phyloP scores from a whole-genome alignment of 1,140 invertebrate species.

The Homalodisca vitripennis region DNA sequence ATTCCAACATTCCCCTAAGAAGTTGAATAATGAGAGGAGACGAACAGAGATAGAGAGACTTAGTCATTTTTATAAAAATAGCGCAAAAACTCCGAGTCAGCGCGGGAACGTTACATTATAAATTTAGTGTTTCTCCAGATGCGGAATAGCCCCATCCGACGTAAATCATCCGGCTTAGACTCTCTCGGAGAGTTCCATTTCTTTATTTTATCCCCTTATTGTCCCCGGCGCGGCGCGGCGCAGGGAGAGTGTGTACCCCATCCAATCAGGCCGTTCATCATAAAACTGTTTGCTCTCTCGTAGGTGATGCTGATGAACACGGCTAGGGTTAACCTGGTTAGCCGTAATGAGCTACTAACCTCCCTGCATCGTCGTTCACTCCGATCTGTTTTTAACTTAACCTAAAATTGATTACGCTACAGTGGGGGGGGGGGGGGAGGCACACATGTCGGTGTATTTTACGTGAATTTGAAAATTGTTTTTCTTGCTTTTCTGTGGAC shows the following conservation, averaged over 20 bases:
- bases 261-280: neutral
- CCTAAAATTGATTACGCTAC: too few relatives aligned
- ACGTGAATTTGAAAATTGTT: too few relatives aligned
- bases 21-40: too few relatives aligned
- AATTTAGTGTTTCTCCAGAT: constrained; percentile 13
- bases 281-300: neutral
- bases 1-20: too few relatives aligned
- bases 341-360: neutral
- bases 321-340: neutral
- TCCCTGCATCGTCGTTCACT: too few relatives aligned
- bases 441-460: too few relatives aligned
- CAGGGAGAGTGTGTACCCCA: neutral
- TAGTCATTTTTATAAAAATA: neutral
- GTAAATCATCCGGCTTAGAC: constrained; percentile 19
- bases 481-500: too few relatives aligned
- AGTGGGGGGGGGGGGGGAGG: too few relatives aligned
- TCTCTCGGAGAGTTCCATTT: neutral
- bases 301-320: neutral
- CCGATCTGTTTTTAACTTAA: too few relatives aligned
- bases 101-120: constrained; percentile 14
- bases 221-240: too few relatives aligned
- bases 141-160: neutral
- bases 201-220: constrained; percentile 4
- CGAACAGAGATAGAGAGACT: too few relatives aligned
- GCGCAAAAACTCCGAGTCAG: constrained; percentile 2